phyloP scores from a whole-genome alignment of 2,797 vertebrate species.

The Yasuhikotakia modesta region DNA sequence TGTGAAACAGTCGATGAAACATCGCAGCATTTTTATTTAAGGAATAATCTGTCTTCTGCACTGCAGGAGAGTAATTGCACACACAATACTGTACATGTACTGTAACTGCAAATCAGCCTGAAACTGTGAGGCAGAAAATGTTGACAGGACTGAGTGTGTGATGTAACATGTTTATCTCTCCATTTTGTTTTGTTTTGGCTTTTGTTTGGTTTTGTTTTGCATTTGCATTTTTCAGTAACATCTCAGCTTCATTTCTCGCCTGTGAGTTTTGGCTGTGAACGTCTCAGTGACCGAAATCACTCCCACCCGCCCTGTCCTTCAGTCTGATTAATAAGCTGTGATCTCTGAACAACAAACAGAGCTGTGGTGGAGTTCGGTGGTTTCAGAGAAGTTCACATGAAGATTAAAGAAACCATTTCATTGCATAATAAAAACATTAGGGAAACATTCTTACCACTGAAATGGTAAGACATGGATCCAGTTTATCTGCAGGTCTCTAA shows the following conservation, averaged over 20 bases:
- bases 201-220: background rate
- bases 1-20: constrained; percentile 50
- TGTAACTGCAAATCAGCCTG: constrained; percentile 28
- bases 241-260: constrained; percentile 23
- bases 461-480: constrained; percentile 58
- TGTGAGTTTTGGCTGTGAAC: constrained; percentile 23
- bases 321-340: constrained; percentile 37
- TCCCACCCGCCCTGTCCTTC: constrained; percentile 33
- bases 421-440: no score
- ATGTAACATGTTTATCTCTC: no score
- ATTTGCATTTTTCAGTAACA: background rate
- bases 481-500: constrained; percentile 68
- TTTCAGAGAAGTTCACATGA: constrained; percentile 7
- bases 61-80: constrained; percentile 48
- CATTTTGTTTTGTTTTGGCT: background rate
- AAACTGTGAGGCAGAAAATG: background rate
- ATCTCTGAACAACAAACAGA: constrained; percentile 41
- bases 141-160: background rate
- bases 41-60: constrained; percentile 47
- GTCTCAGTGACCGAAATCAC: constrained; percentile 12
- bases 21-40: constrained; percentile 55
- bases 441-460: no score
- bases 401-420: background rate
- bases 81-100: constrained; percentile 46
- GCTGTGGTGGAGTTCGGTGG: constrained; percentile 21